Base-by-base conservation (phyloP, 2,888 invertebrate species). In the Plemyria rubiginata region DNA sequence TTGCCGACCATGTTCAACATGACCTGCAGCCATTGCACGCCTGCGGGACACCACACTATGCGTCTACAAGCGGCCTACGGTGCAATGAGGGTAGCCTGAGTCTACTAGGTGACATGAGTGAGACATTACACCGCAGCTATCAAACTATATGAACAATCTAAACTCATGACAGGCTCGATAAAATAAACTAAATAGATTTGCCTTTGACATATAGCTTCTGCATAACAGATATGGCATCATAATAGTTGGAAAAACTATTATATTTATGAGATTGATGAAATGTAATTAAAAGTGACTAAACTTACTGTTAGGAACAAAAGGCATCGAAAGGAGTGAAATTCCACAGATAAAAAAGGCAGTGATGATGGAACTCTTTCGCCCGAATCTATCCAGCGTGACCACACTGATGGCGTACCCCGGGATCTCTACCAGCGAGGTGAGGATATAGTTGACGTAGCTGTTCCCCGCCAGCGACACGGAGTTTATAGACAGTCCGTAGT, bases 401-500 rank as follows among this genome's bases (percentile, higher is more conserved):
- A 92, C 93, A 50, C 94, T 94, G 48, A 94, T 74, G 60, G 92
- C 82, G 74, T 95, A 95, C 0, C 95, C 95, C 0, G 96, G 96
- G 56, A 96, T 94, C 80, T 93, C 96, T 22, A 95, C 94, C 49
- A 95, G 76, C 0, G 94, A 91, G 0, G 95, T 95, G 56, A 95
- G 81, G 22, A 96, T 95, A 76, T 96, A 97, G 85, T 97, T 97
- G 12, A 96, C 82, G 80, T 97, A 97, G 73, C 95, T 95, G 81
- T 96, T 95, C 0, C 96, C 97, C 15, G 94, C 94, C 52, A 97
- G 85, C 0, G 95, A 93, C 2, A 96, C 96, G 0, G 97, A 95
- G 84, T 96, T 96, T 57, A 97, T 92, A 0, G 96, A 96, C 43
- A 97, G 85, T 0, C 97, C 97, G 76, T 96, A 97, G 82, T 96